Base-by-base conservation (phyloP, 2,113 vertebrate species). In the Brachyhypopomus gauderio region DNA sequence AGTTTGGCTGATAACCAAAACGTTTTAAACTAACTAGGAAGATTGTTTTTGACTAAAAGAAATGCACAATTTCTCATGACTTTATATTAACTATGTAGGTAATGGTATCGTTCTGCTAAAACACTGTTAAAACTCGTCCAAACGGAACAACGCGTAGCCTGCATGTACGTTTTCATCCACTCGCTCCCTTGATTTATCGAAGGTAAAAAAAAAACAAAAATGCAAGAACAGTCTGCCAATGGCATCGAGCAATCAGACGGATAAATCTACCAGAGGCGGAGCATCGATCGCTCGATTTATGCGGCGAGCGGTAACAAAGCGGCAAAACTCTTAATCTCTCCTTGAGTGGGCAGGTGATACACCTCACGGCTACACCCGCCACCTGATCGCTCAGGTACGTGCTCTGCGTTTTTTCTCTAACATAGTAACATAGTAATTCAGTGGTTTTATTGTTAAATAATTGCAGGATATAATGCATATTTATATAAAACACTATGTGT, bases 361-460 rank as follows among this genome's bases (percentile, higher is more conserved):
- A 6, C 45, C 6, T 48, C 12, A 48, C 45, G 12, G 6, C 45
- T 11, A 9, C 45, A 11, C 1, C 45, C 12, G 45, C 6, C 66
- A 69, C 66, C 66, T 70, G 66, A 52, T 41, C 41, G 59, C 55
- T 71, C 77, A 79, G 77, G 77, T 79, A 79, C 45, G 77, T 59
- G 22, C 1, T 60, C 58, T 22, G 20, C 20, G 22, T 60, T 7
- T 60, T 58, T 58, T 60, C 45, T 12, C 45, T 52, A 52, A 14
- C 45, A 14, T 14, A 52, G 45, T 52, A 12, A 3, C 45, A 14
- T 11, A 52, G 45, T n/a, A n/a, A n/a, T 52, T 52, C 41, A 41
- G 9, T 9, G 41, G 41, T 41, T 52, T 52, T 52, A 52, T 11
- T 52, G 9, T 60, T 60, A 60, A 60, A n/a, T 3, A 60, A 22